Evolutionary conservation across 1,140 invertebrate genomes (phyloP), one percentile per base, ranked within the genome.

Genomic region (Latrodectus geometricus): DNA sequence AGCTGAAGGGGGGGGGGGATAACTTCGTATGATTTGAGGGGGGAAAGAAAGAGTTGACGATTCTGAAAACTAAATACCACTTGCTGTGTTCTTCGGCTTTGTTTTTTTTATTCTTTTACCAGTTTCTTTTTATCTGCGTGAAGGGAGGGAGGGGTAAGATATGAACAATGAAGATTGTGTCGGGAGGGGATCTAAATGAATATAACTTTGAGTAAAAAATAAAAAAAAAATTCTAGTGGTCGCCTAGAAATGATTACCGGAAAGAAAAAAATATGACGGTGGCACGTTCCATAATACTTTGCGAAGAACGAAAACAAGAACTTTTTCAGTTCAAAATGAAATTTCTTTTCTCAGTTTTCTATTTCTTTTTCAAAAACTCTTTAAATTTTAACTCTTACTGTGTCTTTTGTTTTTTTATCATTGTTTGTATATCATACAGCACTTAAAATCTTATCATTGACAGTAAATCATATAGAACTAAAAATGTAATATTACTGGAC

Each of bases 11-110:
- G 15, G 15, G 15, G 54, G 21, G 68, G 21, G 68, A 21, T 11
- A 69, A 20, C 20, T 12, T 70, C n/a, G n/a, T 17, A 23, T 48
- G 21, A 21, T 52, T 23, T 50, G 12, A n/a, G 15, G 61, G 76
- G 8, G 11, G 7, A 20, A 23, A 11, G 11, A 50, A 73, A 73
- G 66, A 61, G 69, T 82, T 70, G 80, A 35, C 80, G 70, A 74
- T 82, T 54, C 69, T 82, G 66, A 52, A 82, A 70, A 82, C 80
- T 82, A 82, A 82, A 82, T 82, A 82, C 80, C 80, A 82, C 70
- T 70, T 35, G 70, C 14, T 21, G 69, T 23, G 35, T 35, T 35
- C 17, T 73, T 82, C 21, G 48, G 20, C 69, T 21, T 72, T 66
- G 1, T 20, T 66, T 66, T 56, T 65, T 21, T 65, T 78, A 0